Percentiles rank a stretch among this genome's conserved stretches.
Conservation (phyloP, 2,888 invertebrate genomes). For the Thecocarcelia acutangulata region DNA sequence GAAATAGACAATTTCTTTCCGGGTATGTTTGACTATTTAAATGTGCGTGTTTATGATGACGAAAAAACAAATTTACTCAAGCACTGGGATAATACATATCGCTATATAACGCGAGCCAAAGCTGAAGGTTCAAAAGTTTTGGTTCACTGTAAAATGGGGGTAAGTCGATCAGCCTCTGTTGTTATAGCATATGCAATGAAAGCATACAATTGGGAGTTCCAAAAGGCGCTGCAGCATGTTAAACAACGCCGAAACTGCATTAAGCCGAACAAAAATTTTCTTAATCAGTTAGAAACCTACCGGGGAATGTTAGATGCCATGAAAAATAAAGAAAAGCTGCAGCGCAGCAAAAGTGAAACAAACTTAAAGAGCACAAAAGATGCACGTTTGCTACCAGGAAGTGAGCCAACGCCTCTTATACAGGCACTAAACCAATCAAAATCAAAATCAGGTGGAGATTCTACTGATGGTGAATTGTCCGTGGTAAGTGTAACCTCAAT, state of each 20-base stretch:
- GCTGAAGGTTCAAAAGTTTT: slow-evolving; percentile 95
- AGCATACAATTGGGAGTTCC: slow-evolving; percentile 95
- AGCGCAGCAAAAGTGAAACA: slow-evolving; percentile 95
- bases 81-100: slow-evolving; percentile 98
- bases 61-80: slow-evolving; percentile 97
- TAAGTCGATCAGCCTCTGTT: slow-evolving; percentile 98
- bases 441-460: slow-evolving; percentile 74
- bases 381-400: slow-evolving; percentile 83
- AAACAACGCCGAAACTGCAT: slow-evolving; percentile 95
- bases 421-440: slow-evolving; percentile 83
- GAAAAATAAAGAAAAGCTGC: slow-evolving; percentile 96
- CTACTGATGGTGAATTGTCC: slow-evolving; percentile 62
- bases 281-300: slow-evolving; percentile 96
- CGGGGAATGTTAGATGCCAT: slow-evolving; percentile 97
- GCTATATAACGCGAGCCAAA: slow-evolving; percentile 96
- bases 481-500: slow-evolving; percentile 36
- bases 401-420: slow-evolving; percentile 85
- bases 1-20: slow-evolving; percentile 99
- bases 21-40: slow-evolving; percentile 96
- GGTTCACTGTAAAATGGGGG: slow-evolving; percentile 99
- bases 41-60: slow-evolving; percentile 97
- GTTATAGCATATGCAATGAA: slow-evolving; percentile 99
- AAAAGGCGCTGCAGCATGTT: slow-evolving; percentile 93
- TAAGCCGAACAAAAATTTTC: slow-evolving; percentile 97
- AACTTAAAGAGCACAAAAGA: slow-evolving; percentile 88